Evolutionary conservation across 2,797 vertebrate genomes (phyloP).

Genomic region (Lemur catta): DNA sequence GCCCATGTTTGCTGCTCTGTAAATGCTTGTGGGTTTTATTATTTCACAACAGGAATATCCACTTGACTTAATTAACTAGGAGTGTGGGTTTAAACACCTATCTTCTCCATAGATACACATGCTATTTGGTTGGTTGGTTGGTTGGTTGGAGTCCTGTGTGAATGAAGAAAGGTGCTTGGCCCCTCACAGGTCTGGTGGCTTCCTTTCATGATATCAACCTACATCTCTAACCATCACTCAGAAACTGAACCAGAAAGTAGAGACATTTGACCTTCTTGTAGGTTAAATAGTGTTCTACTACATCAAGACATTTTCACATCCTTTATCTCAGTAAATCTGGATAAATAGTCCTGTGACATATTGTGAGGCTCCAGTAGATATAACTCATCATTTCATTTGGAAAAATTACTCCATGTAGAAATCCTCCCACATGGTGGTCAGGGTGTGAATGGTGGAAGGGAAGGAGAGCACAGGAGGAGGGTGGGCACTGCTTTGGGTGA

Average conservation of each 20-base stretch:
- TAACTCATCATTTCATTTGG: neutral
- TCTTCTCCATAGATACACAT: neutral
- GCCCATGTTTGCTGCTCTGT: neutral
- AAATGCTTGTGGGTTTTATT: neutral
- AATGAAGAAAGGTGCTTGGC: neutral
- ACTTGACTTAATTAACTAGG: neutral
- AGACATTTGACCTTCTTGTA: neutral
- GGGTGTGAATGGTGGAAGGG: neutral
- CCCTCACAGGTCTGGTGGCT: neutral
- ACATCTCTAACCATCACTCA: neutral
- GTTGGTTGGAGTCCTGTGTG: neutral
- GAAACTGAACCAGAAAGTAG: neutral
- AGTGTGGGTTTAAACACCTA: neutral
- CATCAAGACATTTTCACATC: neutral
- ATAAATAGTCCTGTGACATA: neutral
- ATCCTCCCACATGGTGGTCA: neutral
- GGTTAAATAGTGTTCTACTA: neutral
- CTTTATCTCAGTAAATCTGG: slow-evolving; percentile 1
- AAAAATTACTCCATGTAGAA: neutral
- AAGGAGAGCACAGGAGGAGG: neutral
- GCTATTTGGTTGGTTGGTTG: neutral
- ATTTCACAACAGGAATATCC: neutral
- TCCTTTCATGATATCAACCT: neutral
- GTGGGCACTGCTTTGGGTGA: neutral
- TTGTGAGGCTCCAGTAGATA: neutral